These are phyloP conservation scores for Pteronotus mesoamericanus DNA, from an alignment of 2,797 vertebrate genomes.

Conservation along the genomic window DNA sequence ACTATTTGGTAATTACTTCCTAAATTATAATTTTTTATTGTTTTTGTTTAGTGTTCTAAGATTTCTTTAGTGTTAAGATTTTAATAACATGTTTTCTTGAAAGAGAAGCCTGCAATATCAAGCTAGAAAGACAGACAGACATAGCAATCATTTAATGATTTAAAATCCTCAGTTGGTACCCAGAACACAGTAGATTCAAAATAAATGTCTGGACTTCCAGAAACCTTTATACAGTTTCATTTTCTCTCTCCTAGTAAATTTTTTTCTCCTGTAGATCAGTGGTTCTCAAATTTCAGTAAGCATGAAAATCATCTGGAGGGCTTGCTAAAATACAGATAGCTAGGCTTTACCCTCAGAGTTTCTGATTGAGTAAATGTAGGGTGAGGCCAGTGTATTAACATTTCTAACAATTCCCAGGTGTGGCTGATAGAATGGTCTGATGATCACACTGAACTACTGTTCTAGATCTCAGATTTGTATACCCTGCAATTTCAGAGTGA, in stretches of 20 bases:
- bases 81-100: not conserved
- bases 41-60: constrained; percentile 4
- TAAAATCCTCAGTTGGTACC: not conserved
- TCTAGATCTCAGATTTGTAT: not conserved
- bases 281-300: not conserved
- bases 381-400: not conserved
- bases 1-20: not conserved
- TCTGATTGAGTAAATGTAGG: not conserved
- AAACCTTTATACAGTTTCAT: not conserved
- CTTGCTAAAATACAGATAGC: not conserved
- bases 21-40: not conserved
- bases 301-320: not conserved
- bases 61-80: constrained; percentile 13
- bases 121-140: not conserved
- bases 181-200: not conserved
- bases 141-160: not conserved
- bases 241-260: not conserved
- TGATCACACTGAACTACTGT: not conserved
- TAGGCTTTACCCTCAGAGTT: not conserved
- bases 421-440: not conserved
- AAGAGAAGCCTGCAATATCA: not conserved
- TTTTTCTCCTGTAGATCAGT: not conserved
- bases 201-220: not conserved
- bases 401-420: not conserved
- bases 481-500: not conserved